Evolutionary conservation across 2,113 vertebrate species (phyloP).

Genomic region (Ceyx melanurus): DNA sequence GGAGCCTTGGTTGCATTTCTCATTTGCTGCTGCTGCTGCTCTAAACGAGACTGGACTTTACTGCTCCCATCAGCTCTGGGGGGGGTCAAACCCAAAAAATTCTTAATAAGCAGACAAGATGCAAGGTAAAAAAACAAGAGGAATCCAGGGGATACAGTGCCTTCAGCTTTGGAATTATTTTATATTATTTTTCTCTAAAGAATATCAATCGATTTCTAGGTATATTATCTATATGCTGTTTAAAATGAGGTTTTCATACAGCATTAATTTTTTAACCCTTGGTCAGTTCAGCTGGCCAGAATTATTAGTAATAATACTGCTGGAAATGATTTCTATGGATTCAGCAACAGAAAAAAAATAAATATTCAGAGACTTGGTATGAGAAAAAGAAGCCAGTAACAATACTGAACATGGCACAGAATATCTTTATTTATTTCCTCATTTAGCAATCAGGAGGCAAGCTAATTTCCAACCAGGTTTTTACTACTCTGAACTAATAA

Average conservation of each 20-base stretch:
- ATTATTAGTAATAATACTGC: not conserved
- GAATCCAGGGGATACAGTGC: not conserved
- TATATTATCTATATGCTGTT: not conserved
- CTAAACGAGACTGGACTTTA: slow-evolving; percentile 88
- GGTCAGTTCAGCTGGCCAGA: not conserved
- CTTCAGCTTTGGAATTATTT: not conserved
- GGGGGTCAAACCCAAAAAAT: not conserved
- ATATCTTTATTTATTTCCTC: not conserved
- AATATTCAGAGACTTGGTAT: not conserved
- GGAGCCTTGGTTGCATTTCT: slow-evolving; percentile 75
- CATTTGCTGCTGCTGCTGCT: slow-evolving; percentile 80
- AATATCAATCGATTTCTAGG: not conserved
- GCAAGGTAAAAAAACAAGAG: not conserved
- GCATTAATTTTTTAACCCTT: not conserved
- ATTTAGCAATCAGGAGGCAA: not conserved
- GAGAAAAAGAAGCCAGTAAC: not conserved
- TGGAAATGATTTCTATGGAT: not conserved
- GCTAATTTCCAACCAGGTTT: not conserved
- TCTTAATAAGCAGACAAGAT: not conserved
- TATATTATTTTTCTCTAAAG: not conserved
- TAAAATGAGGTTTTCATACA: not conserved
- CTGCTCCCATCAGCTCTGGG: slow-evolving; percentile 93
- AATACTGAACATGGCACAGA: not conserved
- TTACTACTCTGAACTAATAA: not conserved
- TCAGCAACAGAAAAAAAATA: not conserved